phyloP scores from a whole-genome alignment of 1,140 invertebrate genomes.

The Leptinotarsa texana region DNA sequence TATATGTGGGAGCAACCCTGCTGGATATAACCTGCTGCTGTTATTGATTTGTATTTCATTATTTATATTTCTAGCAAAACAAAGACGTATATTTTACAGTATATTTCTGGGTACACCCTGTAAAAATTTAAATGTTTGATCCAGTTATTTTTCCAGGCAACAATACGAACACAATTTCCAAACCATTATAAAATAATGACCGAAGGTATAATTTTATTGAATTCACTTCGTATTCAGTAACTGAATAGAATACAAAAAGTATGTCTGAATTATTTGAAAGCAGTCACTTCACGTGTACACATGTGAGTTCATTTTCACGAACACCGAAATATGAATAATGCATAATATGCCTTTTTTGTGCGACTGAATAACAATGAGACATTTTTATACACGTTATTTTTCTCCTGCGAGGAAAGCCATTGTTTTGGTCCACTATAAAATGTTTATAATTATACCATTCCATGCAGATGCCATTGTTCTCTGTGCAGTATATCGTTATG shows the following conservation, averaged over 20 bases:
- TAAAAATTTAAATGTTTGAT: too few species aligned
- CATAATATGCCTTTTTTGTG: constrained; percentile 15
- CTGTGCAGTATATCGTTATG: constrained; percentile 2
- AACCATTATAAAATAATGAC: too few species aligned
- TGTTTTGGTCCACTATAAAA: constrained; percentile 25
- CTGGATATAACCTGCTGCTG: too few species aligned
- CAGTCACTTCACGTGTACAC: constrained; percentile 2
- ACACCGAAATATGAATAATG: constrained; percentile 18
- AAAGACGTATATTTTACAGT: too few species aligned
- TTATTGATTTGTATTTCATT: too few species aligned
- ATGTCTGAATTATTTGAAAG: neutral
- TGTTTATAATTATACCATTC: constrained; percentile 25
- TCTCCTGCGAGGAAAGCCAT: constrained; percentile 19
- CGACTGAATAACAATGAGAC: constrained; percentile 20
- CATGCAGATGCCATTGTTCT: constrained; percentile 26
- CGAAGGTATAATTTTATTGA: too few species aligned
- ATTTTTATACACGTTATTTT: constrained; percentile 21
- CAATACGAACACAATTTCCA: too few species aligned
- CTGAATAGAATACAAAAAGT: constrained; percentile 1
- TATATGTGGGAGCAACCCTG: too few species aligned
- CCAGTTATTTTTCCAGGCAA: too few species aligned
- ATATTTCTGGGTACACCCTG: too few species aligned
- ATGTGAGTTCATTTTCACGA: constrained; percentile 6
- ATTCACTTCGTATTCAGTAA: too few species aligned
- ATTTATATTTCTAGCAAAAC: too few species aligned